Evolutionary conservation across 2,113 vertebrate genomes (phyloP), one percentile per base, ranked within the genome.

Genomic region (Mesoclemmys tuberculata): DNA sequence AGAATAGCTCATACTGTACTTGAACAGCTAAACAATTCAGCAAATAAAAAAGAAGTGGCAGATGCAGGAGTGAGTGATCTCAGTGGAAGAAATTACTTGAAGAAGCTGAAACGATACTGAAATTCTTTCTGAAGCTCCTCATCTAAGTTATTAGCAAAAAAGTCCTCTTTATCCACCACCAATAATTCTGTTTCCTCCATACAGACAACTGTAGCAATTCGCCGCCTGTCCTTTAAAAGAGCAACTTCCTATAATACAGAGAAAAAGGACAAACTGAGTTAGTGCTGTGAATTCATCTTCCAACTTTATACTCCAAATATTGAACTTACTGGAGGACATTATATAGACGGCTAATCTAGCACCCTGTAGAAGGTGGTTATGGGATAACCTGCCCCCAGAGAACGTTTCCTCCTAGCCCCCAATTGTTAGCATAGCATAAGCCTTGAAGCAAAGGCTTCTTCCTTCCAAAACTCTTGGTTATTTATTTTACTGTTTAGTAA

Each of bases 121-220:
- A 95, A 92, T 84, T 97, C 97, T 82, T 97, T 96, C 84, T 94
- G 52, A 68, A 98, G 84, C 82, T 98, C 96, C 31, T 96, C n/a
- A 38, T 97, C 92, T 93, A 97, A 94, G 35, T 96, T 93, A 90
- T 97, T 93, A 74, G 54, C 90, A 88, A 98, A 90, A 88, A 98
- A 98, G 38, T 98, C 96, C 26, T 98, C 95, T 92, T 94, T 91
- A 96, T 98, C 96, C 9, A 98, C 96, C 81, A 98, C 97, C 83
- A 98, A 95, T 5, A 98, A 83, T 85, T 98, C 98, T 0, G 97
- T 96, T 49, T 98, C 98, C 41, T 98, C 97, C 97, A 98, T 92
- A 75, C 96, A 98, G 88, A 98, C 93, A 64, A 98, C 87, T 0
- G 98, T 98, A 90, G 97, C 41, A 35, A 90, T 91, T 94, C 92